Evolutionary conservation across 2,113 vertebrate genomes (phyloP).

Genomic region (Tetraodon nigroviridis): DNA sequence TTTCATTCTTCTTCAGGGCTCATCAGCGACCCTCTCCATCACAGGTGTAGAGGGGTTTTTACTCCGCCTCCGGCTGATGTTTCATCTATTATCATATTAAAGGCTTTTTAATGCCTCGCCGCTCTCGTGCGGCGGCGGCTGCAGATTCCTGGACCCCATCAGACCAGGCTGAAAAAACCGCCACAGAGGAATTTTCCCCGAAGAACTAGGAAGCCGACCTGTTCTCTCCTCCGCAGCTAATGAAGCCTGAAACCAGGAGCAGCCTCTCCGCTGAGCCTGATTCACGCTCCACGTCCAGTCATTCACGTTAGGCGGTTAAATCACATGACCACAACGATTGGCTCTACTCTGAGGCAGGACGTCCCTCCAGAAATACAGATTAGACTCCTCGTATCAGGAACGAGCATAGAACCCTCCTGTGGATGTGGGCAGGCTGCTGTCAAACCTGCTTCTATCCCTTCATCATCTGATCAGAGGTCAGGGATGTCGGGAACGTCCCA

Average conservation of each 20-base stretch:
- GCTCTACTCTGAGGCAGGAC: too few relatives aligned
- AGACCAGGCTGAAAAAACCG: neutral
- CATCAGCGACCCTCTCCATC: constrained; percentile 49
- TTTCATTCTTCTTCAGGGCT: constrained; percentile 31
- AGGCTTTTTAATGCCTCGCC: constrained; percentile 68
- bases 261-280: neutral
- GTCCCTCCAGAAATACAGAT: too few relatives aligned
- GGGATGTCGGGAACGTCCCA: constrained; percentile 41
- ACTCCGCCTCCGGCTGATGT: constrained; percentile 53
- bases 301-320: too few relatives aligned
- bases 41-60: constrained; percentile 59
- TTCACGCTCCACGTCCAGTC: too few relatives aligned
- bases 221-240: constrained; percentile 16
- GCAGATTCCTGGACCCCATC: constrained; percentile 30
- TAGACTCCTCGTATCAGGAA: too few relatives aligned
- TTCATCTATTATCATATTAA: constrained; percentile 74
- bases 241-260: constrained; percentile 6
- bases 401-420: too few relatives aligned
- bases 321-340: too few relatives aligned
- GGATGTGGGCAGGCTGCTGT: too few relatives aligned
- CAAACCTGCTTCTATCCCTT: too few relatives aligned
- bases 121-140: constrained; percentile 32
- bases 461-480: too few relatives aligned
- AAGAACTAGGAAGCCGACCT: neutral
- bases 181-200: too few relatives aligned